These are phyloP conservation scores for Drosophila picticornis DNA, from an alignment of 2,888 invertebrate genomes.

Conservation along the genomic window DNA sequence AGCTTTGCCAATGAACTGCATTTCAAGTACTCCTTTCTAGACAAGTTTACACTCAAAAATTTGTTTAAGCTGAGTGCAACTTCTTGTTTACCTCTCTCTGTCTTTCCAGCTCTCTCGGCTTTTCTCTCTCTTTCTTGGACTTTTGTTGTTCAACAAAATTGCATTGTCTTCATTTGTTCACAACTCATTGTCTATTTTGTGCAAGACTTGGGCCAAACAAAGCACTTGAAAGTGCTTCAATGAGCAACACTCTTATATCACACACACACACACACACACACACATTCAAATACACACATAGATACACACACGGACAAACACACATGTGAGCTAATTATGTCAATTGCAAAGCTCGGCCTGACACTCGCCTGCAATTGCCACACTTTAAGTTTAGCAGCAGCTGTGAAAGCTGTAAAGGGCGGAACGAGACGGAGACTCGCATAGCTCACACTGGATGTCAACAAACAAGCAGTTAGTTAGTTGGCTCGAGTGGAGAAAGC, in stretches of 20 bases:
- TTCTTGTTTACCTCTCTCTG: background rate
- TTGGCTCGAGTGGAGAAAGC: background rate
- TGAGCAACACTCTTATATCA: slow-evolving; percentile 20
- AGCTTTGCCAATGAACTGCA: background rate
- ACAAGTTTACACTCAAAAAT: background rate
- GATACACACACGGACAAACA: background rate
- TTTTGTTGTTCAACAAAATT: background rate
- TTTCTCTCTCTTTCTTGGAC: background rate
- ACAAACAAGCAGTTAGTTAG: slow-evolving; percentile 10
- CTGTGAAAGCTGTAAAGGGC: slow-evolving; percentile 10
- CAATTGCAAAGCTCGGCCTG: slow-evolving; percentile 63
- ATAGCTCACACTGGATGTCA: slow-evolving; percentile 46
- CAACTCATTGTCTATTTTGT: slow-evolving; percentile 32
- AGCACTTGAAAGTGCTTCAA: slow-evolving; percentile 45
- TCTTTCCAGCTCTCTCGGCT: background rate
- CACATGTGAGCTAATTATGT: slow-evolving; percentile 64
- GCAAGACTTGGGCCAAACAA: slow-evolving; percentile 39
- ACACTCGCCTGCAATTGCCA: slow-evolving; percentile 58
- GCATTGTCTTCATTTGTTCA: slow-evolving; percentile 23
- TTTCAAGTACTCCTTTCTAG: background rate
- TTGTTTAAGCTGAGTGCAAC: background rate
- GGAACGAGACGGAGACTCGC: slow-evolving; percentile 6
- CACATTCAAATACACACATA: slow-evolving; percentile 8
- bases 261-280: slow-evolving; percentile 10
- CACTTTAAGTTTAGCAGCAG: slow-evolving; percentile 47